Evolutionary conservation across 2,888 invertebrate genomes (phyloP).

Genomic region (Ichneumoninae sp.): DNA sequence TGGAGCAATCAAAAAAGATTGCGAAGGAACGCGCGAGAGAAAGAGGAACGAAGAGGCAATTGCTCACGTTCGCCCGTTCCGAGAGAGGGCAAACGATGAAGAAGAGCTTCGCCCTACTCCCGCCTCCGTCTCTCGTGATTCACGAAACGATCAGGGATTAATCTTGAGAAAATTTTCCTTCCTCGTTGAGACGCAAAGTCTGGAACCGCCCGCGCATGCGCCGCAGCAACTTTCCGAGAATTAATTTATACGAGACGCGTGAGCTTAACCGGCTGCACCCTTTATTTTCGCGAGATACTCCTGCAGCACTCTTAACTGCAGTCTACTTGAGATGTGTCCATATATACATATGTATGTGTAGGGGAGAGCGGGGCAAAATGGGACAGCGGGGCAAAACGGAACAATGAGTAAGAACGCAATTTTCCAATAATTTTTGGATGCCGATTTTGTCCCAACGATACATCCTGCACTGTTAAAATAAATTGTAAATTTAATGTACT

Average conservation of each 20-base stretch:
- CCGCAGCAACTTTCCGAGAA: slow-evolving; percentile 34
- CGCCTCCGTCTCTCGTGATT: slow-evolving; percentile 16
- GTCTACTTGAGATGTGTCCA: not conserved
- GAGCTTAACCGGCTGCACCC: not conserved
- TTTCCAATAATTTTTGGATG: no score
- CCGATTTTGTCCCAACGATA: no score
- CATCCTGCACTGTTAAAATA: no score
- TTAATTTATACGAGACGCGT: slow-evolving; percentile 58
- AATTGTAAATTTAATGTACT: no score
- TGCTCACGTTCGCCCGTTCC: slow-evolving; percentile 3
- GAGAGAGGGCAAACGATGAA: slow-evolving; percentile 15
- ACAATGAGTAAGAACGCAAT: no score
- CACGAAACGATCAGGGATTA: slow-evolving; percentile 22
- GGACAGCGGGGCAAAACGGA: no score
- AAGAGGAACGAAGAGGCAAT: slow-evolving; percentile 11
- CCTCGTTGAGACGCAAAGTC: slow-evolving; percentile 8
- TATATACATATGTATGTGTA: not conserved
- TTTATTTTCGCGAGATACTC: slow-evolving; percentile 10
- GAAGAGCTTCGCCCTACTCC: not conserved
- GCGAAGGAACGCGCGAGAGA: slow-evolving; percentile 7
- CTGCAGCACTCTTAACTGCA: slow-evolving; percentile 3
- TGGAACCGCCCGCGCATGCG: not conserved
- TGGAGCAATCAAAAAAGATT: slow-evolving; percentile 10
- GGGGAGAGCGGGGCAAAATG: no score
- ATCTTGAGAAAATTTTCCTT: slow-evolving; percentile 18